A percentile compares a stretch with the other conserved stretches of the same genome.
Evolutionary conservation across 1,140 invertebrate species (phyloP).

Genomic region (Babylonia areolata): DNA sequence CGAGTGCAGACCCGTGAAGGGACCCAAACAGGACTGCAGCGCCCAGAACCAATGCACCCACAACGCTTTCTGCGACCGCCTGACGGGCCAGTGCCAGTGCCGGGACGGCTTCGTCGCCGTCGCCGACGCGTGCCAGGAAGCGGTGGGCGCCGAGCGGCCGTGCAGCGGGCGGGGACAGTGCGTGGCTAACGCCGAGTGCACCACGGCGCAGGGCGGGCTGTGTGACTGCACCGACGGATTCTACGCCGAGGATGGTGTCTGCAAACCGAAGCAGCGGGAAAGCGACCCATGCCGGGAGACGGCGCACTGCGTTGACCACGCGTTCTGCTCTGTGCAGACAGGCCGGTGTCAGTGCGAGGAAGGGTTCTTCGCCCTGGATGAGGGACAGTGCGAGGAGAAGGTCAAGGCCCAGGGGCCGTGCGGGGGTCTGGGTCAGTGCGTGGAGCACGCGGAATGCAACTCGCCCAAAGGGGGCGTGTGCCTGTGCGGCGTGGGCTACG

Average conservation of each 20-base stretch:
- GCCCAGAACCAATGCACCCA: conserved; percentile 22
- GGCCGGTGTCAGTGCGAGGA: conserved; percentile 29
- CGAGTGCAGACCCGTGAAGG: conserved; percentile 9
- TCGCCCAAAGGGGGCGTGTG: conserved; percentile 24
- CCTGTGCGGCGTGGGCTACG: conserved; percentile 26
- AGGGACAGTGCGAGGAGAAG: conserved; percentile 26
- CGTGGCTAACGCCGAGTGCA: conserved; percentile 39
- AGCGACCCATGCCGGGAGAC: conserved; percentile 18
- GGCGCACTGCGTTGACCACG: conserved; percentile 27
- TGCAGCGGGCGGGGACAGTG: conserved; percentile 33
- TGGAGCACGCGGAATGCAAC: conserved; percentile 42
- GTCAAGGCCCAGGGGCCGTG: conserved; percentile 23
- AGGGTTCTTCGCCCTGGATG: conserved; percentile 33
- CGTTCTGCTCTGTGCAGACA: conserved; percentile 15
- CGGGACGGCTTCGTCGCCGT: conserved; percentile 9
- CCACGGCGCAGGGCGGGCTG: conserved; percentile 28
- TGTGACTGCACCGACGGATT: conserved; percentile 32
- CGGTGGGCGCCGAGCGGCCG: conserved; percentile 9
- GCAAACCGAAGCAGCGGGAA: conserved; percentile 20
- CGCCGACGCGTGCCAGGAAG: not conserved
- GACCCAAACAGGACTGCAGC: conserved; percentile 2
- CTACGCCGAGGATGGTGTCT: conserved; percentile 29
- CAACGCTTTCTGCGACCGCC: conserved; percentile 33
- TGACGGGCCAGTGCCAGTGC: conserved; percentile 26
- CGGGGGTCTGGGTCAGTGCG: conserved; percentile 41